Percentiles rank a stretch among this genome's conserved stretches.
These are phyloP conservation scores for Ostrea denselamellosa DNA, from an alignment of 1,140 invertebrate species.

Conservation along the genomic window DNA sequence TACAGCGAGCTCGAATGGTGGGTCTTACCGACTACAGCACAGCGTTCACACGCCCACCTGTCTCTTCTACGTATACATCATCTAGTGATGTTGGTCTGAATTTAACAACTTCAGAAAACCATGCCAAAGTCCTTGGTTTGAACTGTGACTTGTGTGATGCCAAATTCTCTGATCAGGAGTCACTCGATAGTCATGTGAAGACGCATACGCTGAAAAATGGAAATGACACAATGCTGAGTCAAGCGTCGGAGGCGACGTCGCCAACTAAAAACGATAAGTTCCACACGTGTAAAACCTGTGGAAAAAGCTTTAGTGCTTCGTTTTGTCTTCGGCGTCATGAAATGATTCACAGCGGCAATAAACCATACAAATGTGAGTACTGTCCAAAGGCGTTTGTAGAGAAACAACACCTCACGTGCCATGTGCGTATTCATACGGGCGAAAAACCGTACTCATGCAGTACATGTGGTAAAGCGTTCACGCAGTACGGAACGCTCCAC, in stretches of 20 bases:
- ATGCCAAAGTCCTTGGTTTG: neutral
- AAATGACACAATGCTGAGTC: constrained; percentile 8
- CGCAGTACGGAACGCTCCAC: constrained; percentile 86
- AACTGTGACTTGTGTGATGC: constrained; percentile 7
- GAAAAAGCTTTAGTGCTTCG: constrained; percentile 56
- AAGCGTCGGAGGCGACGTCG: constrained; percentile 23
- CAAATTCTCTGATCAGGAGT: constrained; percentile 10
- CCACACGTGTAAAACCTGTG: constrained; percentile 80
- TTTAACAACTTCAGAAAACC: neutral
- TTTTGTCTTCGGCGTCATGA: constrained; percentile 51
- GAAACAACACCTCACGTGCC: constrained; percentile 53
- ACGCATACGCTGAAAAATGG: constrained; percentile 16
- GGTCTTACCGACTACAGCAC: constrained; percentile 11
- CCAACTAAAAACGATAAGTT: constrained; percentile 74
- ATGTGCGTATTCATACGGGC: constrained; percentile 55
- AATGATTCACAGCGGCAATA: constrained; percentile 55
- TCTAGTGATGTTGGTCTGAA: constrained; percentile 34
- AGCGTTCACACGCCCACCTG: neutral
- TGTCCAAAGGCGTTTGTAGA: constrained; percentile 58
- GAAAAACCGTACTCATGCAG: constrained; percentile 59
- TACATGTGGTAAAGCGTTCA: constrained; percentile 61
- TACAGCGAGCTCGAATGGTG: constrained; percentile 33
- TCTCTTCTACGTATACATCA: constrained; percentile 9
- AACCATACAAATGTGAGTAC: constrained; percentile 60
- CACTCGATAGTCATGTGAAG: constrained; percentile 24